These are phyloP conservation scores for Echiichthys vipera DNA, from an alignment of 2,797 vertebrate genomes.

Conservation along the genomic window DNA sequence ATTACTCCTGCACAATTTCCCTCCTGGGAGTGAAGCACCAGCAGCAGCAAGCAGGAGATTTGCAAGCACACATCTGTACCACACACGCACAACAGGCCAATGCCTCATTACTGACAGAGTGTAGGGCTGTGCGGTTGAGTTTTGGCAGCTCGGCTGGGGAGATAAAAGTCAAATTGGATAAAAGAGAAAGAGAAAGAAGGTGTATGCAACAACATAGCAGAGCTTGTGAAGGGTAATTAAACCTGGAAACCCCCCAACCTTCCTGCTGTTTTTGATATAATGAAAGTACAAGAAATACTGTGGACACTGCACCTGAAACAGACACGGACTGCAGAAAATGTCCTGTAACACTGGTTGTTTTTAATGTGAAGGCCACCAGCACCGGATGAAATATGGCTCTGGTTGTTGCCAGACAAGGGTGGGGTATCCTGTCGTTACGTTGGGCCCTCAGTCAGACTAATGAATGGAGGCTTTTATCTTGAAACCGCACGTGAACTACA, in stretches of 20 bases:
- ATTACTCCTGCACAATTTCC: conserved; percentile 16
- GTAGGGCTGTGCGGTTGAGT: conserved; percentile 42
- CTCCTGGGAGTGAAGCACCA: conserved; percentile 25
- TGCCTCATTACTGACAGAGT: conserved; percentile 55
- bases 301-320: conserved; percentile 21
- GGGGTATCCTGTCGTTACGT: conserved; percentile 77
- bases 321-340: conserved; percentile 30
- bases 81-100: conserved; percentile 41
- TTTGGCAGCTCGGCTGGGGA: conserved; percentile 45
- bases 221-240: conserved; percentile 29
- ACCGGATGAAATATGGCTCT: conserved; percentile 58
- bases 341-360: conserved; percentile 43
- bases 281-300: conserved; percentile 14
- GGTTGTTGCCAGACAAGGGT: conserved; percentile 73
- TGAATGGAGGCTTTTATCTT: conserved; percentile 84
- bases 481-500: conserved; percentile 70
- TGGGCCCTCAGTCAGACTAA: conserved; percentile 63
- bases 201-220: conserved; percentile 3
- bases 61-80: conserved; percentile 49
- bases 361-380: conserved; percentile 49
- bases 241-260: conserved; percentile 58
- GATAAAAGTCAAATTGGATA: conserved; percentile 60
- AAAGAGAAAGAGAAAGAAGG: conserved; percentile 70
- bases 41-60: conserved; percentile 35
- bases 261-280: conserved; percentile 9